Conservation (phyloP, 2,113 vertebrate genomes). For the Anthoscopus minutus region DNA sequence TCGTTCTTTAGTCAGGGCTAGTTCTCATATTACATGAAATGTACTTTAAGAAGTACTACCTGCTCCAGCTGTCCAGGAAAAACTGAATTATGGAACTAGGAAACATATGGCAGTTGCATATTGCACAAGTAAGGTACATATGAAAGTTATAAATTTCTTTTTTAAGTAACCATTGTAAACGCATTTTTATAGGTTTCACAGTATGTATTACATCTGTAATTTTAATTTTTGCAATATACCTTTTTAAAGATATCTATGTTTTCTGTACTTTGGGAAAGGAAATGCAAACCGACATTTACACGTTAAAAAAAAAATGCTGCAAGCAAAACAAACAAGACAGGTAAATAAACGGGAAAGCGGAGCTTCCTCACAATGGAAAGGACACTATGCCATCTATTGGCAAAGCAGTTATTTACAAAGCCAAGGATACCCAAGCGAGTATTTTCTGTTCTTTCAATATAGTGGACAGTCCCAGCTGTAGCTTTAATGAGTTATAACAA, state of each 20-base stretch:
- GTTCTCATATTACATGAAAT: constrained; percentile 74
- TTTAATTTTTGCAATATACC: constrained; percentile 74
- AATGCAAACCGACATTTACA: constrained; percentile 39
- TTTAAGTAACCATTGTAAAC: constrained; percentile 78
- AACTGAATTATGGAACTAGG: constrained; percentile 76
- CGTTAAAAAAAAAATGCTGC: not conserved
- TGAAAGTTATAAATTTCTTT: constrained; percentile 82
- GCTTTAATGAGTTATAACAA: not conserved
- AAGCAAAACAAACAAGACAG: constrained; percentile 41
- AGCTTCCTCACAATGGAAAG: constrained; percentile 48
- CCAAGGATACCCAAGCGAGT: not conserved
- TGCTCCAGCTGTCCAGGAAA: constrained; percentile 79
- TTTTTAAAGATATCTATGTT: constrained; percentile 68
- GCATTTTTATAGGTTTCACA: constrained; percentile 77
- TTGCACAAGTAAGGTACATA: constrained; percentile 75
- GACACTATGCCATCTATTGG: constrained; percentile 69
- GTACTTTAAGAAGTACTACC: constrained; percentile 75
- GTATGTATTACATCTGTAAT: constrained; percentile 78
- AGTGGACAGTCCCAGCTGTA: not conserved
- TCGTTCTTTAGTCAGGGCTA: constrained; percentile 53
- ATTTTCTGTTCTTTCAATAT: not conserved
- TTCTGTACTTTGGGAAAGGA: constrained; percentile 42
- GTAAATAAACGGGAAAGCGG: constrained; percentile 20
- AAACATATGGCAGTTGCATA: constrained; percentile 77
- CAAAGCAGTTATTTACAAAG: constrained; percentile 56